Conservation (phyloP, 2,113 vertebrate species). For the Sula dactylatra region DNA sequence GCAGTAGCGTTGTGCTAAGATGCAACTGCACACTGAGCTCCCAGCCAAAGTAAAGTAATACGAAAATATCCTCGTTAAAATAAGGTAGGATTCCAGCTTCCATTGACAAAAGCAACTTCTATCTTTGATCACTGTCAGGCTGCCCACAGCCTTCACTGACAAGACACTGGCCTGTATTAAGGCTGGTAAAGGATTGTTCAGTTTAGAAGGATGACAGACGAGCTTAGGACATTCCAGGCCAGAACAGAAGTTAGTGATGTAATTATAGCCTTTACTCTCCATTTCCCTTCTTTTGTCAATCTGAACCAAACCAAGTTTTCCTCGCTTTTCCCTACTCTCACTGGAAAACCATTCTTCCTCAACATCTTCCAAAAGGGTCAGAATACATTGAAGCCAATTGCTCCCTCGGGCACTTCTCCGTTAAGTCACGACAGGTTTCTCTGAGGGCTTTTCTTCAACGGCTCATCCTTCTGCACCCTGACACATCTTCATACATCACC, state of each 20-base stretch:
- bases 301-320: background rate
- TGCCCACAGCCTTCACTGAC: background rate
- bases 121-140: background rate
- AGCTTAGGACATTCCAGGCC: background rate
- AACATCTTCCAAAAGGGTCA: background rate
- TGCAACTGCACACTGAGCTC: background rate
- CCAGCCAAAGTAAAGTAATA: background rate
- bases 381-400: background rate
- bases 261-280: background rate
- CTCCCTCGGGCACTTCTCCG: background rate
- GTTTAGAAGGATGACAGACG: background rate
- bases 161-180: background rate
- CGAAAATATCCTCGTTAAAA: background rate
- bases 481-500: background rate
- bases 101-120: background rate
- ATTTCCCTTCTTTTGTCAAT: background rate
- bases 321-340: background rate
- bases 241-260: background rate
- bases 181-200: background rate
- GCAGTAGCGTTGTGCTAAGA: background rate
- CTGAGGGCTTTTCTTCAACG: background rate
- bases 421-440: background rate
- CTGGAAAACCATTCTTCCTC: background rate
- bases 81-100: background rate
- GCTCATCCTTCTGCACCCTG: background rate